A percentile compares a stretch with the other conserved stretches of the same genome.
Evolutionary conservation across 2,113 vertebrate species (phyloP).

Genomic region (Passer montanus): DNA sequence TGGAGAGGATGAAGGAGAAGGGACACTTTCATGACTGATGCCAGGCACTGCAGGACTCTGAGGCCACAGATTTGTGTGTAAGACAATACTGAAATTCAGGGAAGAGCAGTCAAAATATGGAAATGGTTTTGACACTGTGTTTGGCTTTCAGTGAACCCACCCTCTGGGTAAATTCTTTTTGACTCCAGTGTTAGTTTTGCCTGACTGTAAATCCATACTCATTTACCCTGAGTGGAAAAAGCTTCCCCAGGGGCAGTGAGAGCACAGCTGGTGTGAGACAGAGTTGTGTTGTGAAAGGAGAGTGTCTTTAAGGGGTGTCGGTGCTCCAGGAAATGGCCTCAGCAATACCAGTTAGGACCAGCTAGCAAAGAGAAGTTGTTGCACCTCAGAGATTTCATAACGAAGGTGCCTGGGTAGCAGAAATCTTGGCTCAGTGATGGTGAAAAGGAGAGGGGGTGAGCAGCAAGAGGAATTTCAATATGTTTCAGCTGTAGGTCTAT

Average conservation of each 20-base stretch:
- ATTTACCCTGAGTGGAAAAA: background rate
- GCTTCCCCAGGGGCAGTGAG: background rate
- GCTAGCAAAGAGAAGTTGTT: background rate
- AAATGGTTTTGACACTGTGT: background rate
- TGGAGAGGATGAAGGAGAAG: background rate
- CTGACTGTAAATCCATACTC: background rate
- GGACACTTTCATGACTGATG: background rate
- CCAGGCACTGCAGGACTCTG: background rate
- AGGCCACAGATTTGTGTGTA: background rate
- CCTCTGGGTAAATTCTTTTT: conserved; percentile 24
- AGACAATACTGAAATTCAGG: background rate
- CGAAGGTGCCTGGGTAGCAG: background rate
- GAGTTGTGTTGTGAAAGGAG: background rate
- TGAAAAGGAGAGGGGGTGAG: background rate
- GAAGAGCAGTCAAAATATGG: background rate
- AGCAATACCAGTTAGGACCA: background rate
- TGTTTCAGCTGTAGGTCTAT: background rate
- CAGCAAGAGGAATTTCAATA: background rate
- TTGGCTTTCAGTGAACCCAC: background rate
- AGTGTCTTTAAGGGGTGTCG: background rate
- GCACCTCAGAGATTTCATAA: background rate
- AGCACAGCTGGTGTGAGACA: background rate
- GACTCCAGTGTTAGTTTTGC: background rate
- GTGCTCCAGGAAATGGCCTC: background rate
- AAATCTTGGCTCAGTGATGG: background rate